Base-by-base conservation (phyloP, 2,888 invertebrate genomes). In the Branchinecta sandiegonensis region DNA sequence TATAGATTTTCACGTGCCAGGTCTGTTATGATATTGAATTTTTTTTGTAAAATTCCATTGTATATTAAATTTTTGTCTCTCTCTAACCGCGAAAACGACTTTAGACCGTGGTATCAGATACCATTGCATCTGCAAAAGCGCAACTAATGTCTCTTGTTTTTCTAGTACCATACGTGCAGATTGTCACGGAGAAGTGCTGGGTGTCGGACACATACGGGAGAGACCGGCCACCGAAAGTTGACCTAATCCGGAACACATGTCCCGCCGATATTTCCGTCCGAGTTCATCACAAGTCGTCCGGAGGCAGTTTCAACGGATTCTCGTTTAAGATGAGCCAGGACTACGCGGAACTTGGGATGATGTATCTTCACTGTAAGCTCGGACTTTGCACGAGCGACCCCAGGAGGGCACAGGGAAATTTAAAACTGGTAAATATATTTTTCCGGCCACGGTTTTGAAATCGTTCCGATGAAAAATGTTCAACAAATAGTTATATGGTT, bases 341-440 rank as follows among this genome's bases (percentile, higher is more conserved):
- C 37, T 76, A 74, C 70, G 70, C 71, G 47, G 71, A 72, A 37
- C 69, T 74, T 50, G 73, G 72, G 7, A 69, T 71, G 13, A 65
- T 75, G 14, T 76, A 74, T 71, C 70, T 79, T 8, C 76, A 76
- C 70, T 79, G 79, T 72, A 74, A 75, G 65, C 70, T 78, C 48
- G 74, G 74, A 3, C 73, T 75, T 13, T 79, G 78, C 71, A 73
- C 75, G 46, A 74, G 73, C 48, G 71, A 74, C 69, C 70, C 71
- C 46, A 68, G 70, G 17, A 70, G 72, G 64, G 70, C 71, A 13
- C 71, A 71, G 47, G 72, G 73, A 46, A 73, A 73, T 67, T 68
- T 74, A 9, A 73, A 74, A 68, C 70, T 73, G 73, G 75, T 75
- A 70, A 67, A 72, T 69, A 11, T 12, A 11, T 46, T 13, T 13